Percentiles rank a stretch among this genome's conserved stretches.
phyloP scores from a whole-genome alignment of 1,140 invertebrate species.

The Anastrepha ludens region DNA sequence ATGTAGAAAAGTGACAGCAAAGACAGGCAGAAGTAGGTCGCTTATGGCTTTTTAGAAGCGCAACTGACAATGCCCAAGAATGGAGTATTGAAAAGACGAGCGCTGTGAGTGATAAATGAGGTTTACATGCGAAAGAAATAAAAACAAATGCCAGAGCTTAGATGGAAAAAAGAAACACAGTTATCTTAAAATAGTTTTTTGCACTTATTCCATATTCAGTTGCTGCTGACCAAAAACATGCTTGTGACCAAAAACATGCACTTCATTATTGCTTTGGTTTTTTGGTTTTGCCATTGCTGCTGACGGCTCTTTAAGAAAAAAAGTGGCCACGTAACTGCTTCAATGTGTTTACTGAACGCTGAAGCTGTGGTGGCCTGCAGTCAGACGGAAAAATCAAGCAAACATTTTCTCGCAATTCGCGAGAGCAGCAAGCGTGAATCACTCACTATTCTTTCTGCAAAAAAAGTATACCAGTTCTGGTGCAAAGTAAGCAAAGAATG shows the following conservation, averaged over 20 bases:
- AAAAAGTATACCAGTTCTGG: no score
- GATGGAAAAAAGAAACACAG: neutral
- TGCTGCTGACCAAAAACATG: neutral
- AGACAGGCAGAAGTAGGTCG: neutral
- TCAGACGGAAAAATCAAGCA: neutral
- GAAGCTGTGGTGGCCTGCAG: neutral
- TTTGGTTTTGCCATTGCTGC: neutral
- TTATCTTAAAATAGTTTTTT: neutral
- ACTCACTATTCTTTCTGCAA: neutral
- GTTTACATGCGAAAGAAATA: neutral
- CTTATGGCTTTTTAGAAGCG: neutral
- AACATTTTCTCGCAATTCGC: neutral
- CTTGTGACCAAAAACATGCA: neutral
- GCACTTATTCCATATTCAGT: neutral
- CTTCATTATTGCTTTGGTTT: neutral
- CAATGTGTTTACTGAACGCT: neutral
- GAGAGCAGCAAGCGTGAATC: slow-evolving; percentile 7
- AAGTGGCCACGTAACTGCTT: neutral
- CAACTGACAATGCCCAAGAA: neutral
- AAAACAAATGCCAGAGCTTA: neutral
- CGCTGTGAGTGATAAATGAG: neutral
- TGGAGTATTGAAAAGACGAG: neutral
- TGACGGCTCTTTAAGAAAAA: neutral
- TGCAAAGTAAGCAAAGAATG: no score
- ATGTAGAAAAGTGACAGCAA: neutral